phyloP scores from a whole-genome alignment of 1,140 invertebrate species.

The Camponotus pennsylvanicus region DNA sequence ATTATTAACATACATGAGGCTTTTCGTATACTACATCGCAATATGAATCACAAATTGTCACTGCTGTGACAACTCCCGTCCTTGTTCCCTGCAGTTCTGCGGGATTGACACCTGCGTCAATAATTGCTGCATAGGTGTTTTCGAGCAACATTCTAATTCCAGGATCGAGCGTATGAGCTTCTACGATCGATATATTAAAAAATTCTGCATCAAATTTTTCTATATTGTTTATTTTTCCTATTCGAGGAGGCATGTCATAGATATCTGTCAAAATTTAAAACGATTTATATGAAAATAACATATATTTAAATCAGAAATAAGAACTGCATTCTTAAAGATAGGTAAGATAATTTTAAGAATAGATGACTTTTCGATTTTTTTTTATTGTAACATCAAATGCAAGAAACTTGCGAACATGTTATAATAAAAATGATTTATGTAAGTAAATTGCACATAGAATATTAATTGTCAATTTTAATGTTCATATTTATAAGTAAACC shows the following conservation, averaged over 20 bases:
- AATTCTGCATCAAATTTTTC: conserved; percentile 94
- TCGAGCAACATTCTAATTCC: conserved; percentile 94
- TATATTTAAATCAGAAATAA: too few species aligned
- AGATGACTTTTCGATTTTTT: too few species aligned
- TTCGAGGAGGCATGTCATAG: conserved; percentile 90
- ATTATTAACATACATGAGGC: conserved; percentile 79
- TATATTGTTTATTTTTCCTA: conserved; percentile 93
- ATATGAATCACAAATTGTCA: conserved; percentile 91
- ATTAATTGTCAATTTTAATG: too few species aligned
- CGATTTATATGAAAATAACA: too few species aligned
- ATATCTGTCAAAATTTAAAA: too few species aligned
- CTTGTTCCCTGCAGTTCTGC: conserved; percentile 88
- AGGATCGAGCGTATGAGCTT: conserved; percentile 95
- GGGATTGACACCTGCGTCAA: conserved; percentile 92
- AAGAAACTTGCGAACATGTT: too few species aligned
- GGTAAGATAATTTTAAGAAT: too few species aligned
- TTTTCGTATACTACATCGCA: conserved; percentile 88
- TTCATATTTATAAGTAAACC: too few species aligned
- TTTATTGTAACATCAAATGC: too few species aligned
- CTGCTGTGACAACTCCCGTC: conserved; percentile 93
- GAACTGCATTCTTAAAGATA: too few species aligned
- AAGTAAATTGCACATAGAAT: too few species aligned
- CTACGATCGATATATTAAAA: conserved; percentile 93
- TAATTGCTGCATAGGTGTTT: conserved; percentile 94
- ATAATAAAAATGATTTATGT: too few species aligned